Conservation (phyloP, 2,797 vertebrate genomes). For the Cercopithecus neglectus region DNA sequence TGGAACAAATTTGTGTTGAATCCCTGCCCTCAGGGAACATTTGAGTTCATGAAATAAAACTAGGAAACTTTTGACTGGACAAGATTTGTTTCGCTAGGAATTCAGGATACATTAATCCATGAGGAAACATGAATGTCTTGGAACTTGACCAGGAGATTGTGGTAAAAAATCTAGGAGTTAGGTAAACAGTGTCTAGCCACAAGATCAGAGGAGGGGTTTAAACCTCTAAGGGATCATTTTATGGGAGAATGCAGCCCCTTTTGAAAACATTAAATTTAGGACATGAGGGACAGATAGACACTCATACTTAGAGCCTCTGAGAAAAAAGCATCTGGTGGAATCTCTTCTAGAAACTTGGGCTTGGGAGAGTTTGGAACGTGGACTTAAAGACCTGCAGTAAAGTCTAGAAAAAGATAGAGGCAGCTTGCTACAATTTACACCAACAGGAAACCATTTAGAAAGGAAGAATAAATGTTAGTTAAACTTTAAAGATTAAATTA, state of each 20-base stretch:
- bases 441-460: constrained; percentile 43
- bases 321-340: neutral
- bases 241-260: neutral
- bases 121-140: neutral
- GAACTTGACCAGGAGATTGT: neutral
- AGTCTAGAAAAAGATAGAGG: neutral
- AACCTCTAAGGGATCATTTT: neutral
- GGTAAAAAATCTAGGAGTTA: neutral
- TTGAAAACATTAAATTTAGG: neutral
- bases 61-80: neutral
- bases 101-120: neutral
- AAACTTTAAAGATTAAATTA: constrained; percentile 76
- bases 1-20: neutral
- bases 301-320: neutral
- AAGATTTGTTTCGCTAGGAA: neutral
- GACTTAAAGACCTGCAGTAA: neutral
- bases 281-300: neutral
- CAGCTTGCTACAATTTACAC: constrained; percentile 26
- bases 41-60: neutral
- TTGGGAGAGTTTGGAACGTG: neutral
- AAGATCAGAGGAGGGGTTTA: neutral
- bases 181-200: neutral
- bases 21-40: neutral
- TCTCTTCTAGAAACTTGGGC: neutral
- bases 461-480: constrained; percentile 77